A percentile compares a stretch with the other conserved stretches of the same genome.
Conservation (phyloP, 1,140 invertebrate genomes). For the Cydia amplana region DNA sequence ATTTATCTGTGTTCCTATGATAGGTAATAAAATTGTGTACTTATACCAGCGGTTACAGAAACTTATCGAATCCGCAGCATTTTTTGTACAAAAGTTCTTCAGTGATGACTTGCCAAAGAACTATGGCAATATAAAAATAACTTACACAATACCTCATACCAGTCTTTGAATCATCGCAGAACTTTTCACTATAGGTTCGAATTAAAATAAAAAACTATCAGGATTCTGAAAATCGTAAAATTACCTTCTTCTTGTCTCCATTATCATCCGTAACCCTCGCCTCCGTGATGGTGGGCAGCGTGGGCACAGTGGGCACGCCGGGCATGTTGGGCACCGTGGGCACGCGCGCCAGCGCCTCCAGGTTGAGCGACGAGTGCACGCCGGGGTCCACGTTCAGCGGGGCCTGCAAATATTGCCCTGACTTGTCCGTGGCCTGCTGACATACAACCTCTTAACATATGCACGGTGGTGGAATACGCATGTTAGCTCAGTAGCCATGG, state of each 20-base stretch:
- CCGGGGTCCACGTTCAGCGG: constrained; percentile 95
- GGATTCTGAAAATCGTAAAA: too few relatives aligned
- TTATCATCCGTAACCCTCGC: constrained; percentile 86
- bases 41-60: too few relatives aligned
- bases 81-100: too few relatives aligned
- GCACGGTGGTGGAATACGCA: not conserved
- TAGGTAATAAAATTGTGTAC: too few relatives aligned
- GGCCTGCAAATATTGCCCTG: constrained; percentile 68
- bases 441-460: constrained; percentile 33
- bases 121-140: too few relatives aligned
- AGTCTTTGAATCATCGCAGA: too few relatives aligned
- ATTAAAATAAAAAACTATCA: too few relatives aligned
- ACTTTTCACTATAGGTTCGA: too few relatives aligned
- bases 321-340: constrained; percentile 83
- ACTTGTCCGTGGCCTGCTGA: constrained; percentile 37
- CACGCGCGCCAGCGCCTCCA: constrained; percentile 89
- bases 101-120: too few relatives aligned
- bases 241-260: constrained; percentile 62
- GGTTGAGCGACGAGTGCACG: constrained; percentile 93
- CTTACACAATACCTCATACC: too few relatives aligned
- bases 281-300: constrained; percentile 92
- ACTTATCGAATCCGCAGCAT: too few relatives aligned
- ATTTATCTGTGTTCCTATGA: too few relatives aligned
- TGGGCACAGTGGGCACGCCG: constrained; percentile 84
- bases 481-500: not conserved